Evolutionary conservation across 2,888 invertebrate species (phyloP).

Genomic region (Physocephala rufipes): DNA sequence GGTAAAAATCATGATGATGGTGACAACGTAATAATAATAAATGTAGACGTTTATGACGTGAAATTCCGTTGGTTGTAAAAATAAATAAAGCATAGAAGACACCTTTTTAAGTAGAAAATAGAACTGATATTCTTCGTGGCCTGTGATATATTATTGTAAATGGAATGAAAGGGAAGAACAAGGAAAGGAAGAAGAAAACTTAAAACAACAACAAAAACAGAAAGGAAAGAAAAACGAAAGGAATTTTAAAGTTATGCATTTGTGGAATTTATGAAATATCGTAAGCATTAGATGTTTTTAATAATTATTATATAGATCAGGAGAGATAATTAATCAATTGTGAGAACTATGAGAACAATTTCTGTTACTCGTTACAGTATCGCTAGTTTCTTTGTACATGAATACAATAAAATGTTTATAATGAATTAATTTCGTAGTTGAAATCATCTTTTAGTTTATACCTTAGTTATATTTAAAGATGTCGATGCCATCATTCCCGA

Average conservation of each 20-base stretch:
- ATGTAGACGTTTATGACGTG: slow-evolving; percentile 4
- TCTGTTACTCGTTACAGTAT: too few species aligned
- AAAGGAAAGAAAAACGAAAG: neutral
- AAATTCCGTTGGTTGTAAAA: slow-evolving; percentile 23
- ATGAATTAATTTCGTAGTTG: too few species aligned
- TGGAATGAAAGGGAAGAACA: slow-evolving; percentile 31
- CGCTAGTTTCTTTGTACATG: too few species aligned
- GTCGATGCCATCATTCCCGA: too few species aligned
- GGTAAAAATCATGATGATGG: slow-evolving; percentile 6
- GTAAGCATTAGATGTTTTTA: too few species aligned
- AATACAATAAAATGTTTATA: too few species aligned
- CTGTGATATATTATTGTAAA: slow-evolving; percentile 41
- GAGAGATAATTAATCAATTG: too few species aligned
- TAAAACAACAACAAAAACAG: slow-evolving; percentile 4
- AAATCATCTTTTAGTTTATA: too few species aligned
- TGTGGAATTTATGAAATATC: neutral
- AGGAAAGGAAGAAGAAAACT: slow-evolving; percentile 15
- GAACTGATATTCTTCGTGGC: slow-evolving; percentile 35
- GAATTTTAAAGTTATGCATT: neutral
- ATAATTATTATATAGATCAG: too few species aligned
- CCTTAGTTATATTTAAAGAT: too few species aligned
- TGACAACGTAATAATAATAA: slow-evolving; percentile 4
- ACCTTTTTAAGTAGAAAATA: slow-evolving; percentile 22
- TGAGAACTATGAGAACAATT: too few species aligned
- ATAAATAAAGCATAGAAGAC: slow-evolving; percentile 4